These are phyloP conservation scores for Drosophila nigrodunni DNA, from an alignment of 1,140 invertebrate genomes.

Conservation along the genomic window DNA sequence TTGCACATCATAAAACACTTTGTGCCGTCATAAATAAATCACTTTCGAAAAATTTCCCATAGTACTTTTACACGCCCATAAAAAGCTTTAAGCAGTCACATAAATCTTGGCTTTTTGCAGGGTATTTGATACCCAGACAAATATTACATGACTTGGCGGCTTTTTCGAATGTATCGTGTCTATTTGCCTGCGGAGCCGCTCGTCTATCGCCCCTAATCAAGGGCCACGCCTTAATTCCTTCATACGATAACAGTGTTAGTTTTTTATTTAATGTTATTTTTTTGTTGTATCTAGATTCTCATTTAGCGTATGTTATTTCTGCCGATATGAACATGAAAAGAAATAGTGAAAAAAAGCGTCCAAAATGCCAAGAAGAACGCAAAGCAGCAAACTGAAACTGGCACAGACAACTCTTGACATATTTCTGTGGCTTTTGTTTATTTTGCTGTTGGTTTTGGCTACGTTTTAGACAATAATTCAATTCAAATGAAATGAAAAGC, in stretches of 20 bases:
- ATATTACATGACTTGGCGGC: conserved; percentile 31
- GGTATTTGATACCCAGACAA: conserved; percentile 13
- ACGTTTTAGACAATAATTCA: conserved; percentile 71
- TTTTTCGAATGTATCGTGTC: conserved; percentile 26
- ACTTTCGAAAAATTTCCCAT: too few relatives aligned
- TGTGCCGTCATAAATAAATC: too few relatives aligned
- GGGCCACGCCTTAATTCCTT: conserved; percentile 34
- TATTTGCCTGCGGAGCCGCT: conserved; percentile 11
- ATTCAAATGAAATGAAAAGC: conserved; percentile 59
- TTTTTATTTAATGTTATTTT: conserved; percentile 23
- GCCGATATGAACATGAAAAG: conserved; percentile 23
- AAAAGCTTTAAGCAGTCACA: too few relatives aligned
- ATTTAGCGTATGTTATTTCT: conserved; percentile 35
- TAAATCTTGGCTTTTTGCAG: background rate
- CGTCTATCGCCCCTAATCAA: conserved; percentile 34
- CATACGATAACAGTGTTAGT: conserved; percentile 27
- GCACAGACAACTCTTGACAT: conserved; percentile 67
- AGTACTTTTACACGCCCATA: too few relatives aligned
- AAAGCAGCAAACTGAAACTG: conserved; percentile 30
- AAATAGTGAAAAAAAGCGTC: conserved; percentile 8
- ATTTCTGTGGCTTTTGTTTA: conserved; percentile 33
- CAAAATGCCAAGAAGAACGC: conserved; percentile 14
- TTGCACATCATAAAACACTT: too few relatives aligned
- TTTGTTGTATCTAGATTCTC: conserved; percentile 29
- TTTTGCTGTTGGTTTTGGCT: conserved; percentile 47